Evolutionary conservation across 2,888 invertebrate species (phyloP).

Genomic region (Osedax frankpressi): DNA sequence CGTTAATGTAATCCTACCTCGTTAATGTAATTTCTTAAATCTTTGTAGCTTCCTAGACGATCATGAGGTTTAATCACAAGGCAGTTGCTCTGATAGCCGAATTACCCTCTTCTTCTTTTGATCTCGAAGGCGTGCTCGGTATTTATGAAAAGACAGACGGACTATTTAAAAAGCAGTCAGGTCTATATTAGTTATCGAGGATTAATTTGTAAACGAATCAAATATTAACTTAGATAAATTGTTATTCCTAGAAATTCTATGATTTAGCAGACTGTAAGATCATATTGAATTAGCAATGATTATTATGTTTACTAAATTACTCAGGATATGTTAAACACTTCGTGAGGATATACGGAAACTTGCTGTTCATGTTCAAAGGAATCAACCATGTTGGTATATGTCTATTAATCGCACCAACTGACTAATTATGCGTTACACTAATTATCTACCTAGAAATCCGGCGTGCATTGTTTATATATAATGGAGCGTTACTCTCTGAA

Average conservation of each 20-base stretch:
- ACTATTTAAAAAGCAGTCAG: neutral
- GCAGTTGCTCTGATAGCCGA: neutral
- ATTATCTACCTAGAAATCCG: neutral
- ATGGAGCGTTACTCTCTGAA: neutral
- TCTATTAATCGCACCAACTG: no score
- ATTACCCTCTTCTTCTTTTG: neutral
- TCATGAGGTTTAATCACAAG: neutral
- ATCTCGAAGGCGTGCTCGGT: neutral
- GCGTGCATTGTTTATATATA: neutral
- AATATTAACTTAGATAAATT: no score
- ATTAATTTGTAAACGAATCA: no score
- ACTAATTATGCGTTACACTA: neutral
- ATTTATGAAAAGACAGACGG: neutral
- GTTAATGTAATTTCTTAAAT: no score
- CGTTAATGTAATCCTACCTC: no score
- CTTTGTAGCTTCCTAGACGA: no score
- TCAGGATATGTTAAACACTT: neutral
- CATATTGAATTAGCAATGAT: no score
- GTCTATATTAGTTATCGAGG: no score
- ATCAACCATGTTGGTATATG: neutral
- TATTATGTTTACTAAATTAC: no score
- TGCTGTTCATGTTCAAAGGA: neutral
- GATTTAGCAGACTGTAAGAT: no score
- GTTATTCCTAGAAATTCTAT: no score
- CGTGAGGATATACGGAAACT: neutral